Conservation (phyloP, 2,113 vertebrate genomes). For the Calidris pygmaea region DNA sequence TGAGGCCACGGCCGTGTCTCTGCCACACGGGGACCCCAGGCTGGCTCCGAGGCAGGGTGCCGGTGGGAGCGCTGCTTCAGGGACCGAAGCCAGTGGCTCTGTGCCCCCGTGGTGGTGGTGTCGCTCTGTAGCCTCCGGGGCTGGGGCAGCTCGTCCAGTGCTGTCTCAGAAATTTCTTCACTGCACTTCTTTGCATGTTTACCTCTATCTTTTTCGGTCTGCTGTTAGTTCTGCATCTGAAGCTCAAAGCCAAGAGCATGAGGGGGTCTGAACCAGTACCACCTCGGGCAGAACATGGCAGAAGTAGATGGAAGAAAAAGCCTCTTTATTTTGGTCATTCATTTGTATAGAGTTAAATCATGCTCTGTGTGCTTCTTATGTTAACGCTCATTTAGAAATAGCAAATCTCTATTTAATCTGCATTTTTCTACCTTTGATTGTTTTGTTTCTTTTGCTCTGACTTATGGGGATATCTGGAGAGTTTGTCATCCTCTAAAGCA, state of each 20-base stretch:
- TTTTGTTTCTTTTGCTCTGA: not conserved
- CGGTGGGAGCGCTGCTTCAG: not conserved
- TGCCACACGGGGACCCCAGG: not conserved
- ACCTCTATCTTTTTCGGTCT: rapidly evolving
- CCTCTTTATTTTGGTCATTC: not conserved
- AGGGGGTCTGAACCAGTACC: not conserved
- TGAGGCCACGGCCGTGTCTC: not conserved
- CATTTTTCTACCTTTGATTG: not conserved
- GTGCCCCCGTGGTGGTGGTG: not conserved
- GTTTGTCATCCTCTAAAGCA: not conserved
- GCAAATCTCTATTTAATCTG: not conserved
- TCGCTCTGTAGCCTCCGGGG: rapidly evolving
- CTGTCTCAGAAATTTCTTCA: not conserved
- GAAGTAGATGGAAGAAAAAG: not conserved
- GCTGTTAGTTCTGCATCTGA: not conserved
- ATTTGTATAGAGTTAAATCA: not conserved
- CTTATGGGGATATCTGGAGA: not conserved
- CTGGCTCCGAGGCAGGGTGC: not conserved
- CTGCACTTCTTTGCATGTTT: not conserved
- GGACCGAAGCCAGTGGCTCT: not conserved
- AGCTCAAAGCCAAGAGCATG: not conserved
- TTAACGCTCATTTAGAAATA: not conserved
- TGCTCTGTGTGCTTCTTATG: not conserved
- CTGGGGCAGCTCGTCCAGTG: not conserved
- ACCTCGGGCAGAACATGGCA: not conserved